Evolutionary conservation across 1,140 invertebrate genomes (phyloP).

Genomic region (Drosophila persimilis): DNA sequence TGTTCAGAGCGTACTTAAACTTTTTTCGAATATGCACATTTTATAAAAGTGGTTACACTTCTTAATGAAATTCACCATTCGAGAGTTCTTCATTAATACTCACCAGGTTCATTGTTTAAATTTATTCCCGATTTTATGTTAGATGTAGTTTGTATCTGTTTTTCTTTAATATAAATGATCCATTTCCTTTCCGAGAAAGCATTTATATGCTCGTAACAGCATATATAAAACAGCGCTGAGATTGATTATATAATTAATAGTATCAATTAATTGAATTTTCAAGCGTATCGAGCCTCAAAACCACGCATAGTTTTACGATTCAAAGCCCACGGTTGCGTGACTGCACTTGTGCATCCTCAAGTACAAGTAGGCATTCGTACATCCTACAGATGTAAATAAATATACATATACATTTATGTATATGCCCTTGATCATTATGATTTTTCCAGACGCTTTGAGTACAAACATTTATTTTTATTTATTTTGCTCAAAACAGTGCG

Average conservation of each 20-base stretch:
- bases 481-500: too few relatives aligned
- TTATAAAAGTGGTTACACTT: neutral
- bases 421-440: too few relatives aligned
- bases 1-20: neutral
- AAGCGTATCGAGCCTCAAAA: neutral
- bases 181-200: constrained; percentile 4
- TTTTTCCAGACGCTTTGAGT: too few relatives aligned
- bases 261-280: neutral
- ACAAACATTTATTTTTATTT: too few relatives aligned
- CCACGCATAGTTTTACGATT: constrained; percentile 29
- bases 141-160: constrained; percentile 6
- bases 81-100: neutral
- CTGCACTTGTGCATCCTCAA: neutral
- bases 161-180: constrained; percentile 33
- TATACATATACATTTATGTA: too few relatives aligned
- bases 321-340: constrained; percentile 42
- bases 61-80: too few relatives aligned
- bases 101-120: constrained; percentile 26
- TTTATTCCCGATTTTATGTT: neutral
- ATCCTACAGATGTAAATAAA: too few relatives aligned
- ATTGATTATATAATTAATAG: constrained; percentile 1
- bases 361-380: neutral
- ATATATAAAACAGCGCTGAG: constrained; percentile 6
- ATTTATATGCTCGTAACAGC: constrained; percentile 30
- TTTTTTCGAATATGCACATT: neutral